Percentiles rank a stretch among this genome's conserved stretches.
phyloP scores from a whole-genome alignment of 1,140 invertebrate genomes.

The Neocloeon triangulifer region DNA sequence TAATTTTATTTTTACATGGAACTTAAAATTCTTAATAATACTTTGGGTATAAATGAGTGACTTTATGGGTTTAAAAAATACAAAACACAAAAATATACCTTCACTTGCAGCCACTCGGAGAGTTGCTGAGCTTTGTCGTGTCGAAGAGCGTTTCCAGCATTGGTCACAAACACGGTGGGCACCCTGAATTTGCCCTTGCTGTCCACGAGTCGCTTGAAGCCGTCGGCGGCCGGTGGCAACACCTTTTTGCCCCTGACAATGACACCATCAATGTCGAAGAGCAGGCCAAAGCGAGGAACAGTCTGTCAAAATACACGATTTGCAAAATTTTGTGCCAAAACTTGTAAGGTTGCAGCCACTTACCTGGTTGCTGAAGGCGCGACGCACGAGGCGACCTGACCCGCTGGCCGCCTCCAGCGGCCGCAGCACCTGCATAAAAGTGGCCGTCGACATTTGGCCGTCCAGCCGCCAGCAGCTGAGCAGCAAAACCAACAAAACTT shows the following conservation, averaged over 20 bases:
- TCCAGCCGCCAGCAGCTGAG: no score
- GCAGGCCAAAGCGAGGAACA: slow-evolving; percentile 30
- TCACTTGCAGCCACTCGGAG: slow-evolving; percentile 31
- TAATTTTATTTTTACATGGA: no score
- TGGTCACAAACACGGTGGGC: slow-evolving; percentile 45
- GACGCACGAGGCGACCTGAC: no score
- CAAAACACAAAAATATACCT: slow-evolving; percentile 17
- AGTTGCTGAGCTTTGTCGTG: slow-evolving; percentile 37
- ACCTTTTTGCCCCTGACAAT: slow-evolving; percentile 37
- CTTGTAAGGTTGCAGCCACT: no score
- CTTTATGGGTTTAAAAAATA: not conserved
- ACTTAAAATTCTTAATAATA: no score
- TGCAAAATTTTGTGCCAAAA: no score
- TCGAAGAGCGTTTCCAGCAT: slow-evolving; percentile 33
- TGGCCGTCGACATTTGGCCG: no score
- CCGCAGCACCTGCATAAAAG: no score
- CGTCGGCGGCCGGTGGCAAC: slow-evolving; percentile 32
- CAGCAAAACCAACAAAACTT: no score
- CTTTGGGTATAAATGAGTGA: no score
- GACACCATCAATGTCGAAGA: slow-evolving; percentile 54
- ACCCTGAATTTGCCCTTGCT: slow-evolving; percentile 30
- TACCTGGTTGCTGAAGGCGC: no score
- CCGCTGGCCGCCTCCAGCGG: no score
- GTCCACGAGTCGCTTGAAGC: slow-evolving; percentile 28
- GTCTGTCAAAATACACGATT: slow-evolving; percentile 2